phyloP scores from a whole-genome alignment of 2,113 vertebrate species.

The Rana temporaria region DNA sequence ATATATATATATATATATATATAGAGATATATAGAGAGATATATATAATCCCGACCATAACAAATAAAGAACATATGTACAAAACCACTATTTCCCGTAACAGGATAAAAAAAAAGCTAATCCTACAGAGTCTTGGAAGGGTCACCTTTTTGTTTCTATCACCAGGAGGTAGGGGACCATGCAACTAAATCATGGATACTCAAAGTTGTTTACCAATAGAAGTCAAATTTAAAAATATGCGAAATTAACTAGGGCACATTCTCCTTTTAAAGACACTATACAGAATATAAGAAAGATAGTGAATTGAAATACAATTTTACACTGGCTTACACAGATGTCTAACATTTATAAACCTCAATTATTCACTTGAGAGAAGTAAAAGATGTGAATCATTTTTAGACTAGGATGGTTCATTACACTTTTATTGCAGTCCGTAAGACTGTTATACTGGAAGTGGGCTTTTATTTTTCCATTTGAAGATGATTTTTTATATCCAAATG shows the following conservation, averaged over 20 bases:
- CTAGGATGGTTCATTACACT: not conserved
- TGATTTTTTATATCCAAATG: slow-evolving; percentile 27
- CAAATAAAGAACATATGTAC: too few species aligned
- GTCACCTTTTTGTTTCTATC: too few species aligned
- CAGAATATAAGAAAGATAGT: not conserved
- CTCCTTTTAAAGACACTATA: not conserved
- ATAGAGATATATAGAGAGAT: too few species aligned
- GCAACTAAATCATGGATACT: too few species aligned
- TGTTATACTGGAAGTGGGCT: not conserved
- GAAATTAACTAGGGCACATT: not conserved
- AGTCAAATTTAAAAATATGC: too few species aligned
- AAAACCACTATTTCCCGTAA: too few species aligned
- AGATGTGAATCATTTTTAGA: slow-evolving; percentile 14
- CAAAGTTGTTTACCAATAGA: too few species aligned
- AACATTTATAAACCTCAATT: slow-evolving; percentile 18
- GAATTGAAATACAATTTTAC: not conserved
- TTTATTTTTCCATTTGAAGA: slow-evolving; percentile 11
- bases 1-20: too few species aligned
- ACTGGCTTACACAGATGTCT: slow-evolving; percentile 7
- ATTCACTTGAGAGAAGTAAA: slow-evolving; percentile 25
- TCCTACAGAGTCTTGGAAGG: too few species aligned
- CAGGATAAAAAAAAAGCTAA: too few species aligned
- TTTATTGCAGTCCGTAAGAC: slow-evolving; percentile 21
- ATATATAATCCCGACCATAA: too few species aligned
- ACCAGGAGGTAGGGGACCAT: too few species aligned